phyloP scores from a whole-genome alignment of 1,140 invertebrate species.

The Drepana arcuata region DNA sequence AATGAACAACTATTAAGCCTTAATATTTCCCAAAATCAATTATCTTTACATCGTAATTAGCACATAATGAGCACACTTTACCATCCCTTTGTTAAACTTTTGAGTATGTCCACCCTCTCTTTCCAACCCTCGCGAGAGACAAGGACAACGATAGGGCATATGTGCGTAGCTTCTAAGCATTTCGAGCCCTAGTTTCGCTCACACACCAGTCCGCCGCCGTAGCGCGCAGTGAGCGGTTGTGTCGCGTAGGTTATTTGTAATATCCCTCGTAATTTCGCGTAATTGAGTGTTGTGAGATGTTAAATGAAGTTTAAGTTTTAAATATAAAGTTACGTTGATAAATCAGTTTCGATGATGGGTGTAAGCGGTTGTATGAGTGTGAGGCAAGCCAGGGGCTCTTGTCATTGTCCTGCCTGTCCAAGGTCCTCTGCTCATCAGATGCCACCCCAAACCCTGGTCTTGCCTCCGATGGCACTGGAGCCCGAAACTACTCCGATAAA shows the following conservation, averaged over 20 bases:
- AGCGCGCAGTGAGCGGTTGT: slow-evolving; percentile 40
- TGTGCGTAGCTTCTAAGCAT: slow-evolving; percentile 11
- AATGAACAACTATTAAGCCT: too few relatives aligned
- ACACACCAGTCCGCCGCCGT: slow-evolving; percentile 45
- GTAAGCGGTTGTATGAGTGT: slow-evolving; percentile 60
- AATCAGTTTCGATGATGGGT: slow-evolving; percentile 55
- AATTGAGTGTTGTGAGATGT: background rate
- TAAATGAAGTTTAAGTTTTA: slow-evolving; percentile 9
- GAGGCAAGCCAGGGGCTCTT: slow-evolving; percentile 47
- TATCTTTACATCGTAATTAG: too few relatives aligned
- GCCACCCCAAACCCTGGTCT: slow-evolving; percentile 52
- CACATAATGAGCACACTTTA: too few relatives aligned
- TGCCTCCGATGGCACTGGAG: slow-evolving; percentile 58
- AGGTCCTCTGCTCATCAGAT: slow-evolving; percentile 47
- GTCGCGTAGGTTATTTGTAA: too few relatives aligned
- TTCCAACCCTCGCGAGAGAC: background rate
- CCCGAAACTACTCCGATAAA: slow-evolving; percentile 56
- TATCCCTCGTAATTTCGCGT: too few relatives aligned
- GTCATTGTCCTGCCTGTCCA: slow-evolving; percentile 61
- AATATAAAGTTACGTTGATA: slow-evolving; percentile 9
- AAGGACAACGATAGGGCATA: slow-evolving; percentile 7
- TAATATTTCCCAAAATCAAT: too few relatives aligned
- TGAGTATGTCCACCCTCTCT: too few relatives aligned
- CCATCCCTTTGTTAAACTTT: too few relatives aligned
- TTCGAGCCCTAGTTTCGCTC: background rate